phyloP scores from a whole-genome alignment of 2,113 vertebrate genomes.

The Phrynosoma platyrhinos region DNA sequence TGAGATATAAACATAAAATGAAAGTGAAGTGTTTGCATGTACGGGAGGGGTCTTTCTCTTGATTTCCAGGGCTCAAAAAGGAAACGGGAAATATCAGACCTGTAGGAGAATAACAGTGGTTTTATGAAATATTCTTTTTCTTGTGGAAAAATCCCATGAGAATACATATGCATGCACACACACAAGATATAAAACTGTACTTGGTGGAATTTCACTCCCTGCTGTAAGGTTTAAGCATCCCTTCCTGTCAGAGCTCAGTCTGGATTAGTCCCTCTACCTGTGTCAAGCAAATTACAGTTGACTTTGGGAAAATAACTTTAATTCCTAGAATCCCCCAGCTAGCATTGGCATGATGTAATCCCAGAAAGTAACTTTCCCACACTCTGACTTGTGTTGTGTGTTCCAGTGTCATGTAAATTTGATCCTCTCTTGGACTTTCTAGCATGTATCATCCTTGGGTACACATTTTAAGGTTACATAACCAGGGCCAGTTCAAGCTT shows the following conservation, averaged over 20 bases:
- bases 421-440: not conserved
- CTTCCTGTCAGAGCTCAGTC: not conserved
- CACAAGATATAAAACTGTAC: not conserved
- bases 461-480: not conserved
- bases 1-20: slow-evolving; percentile 46
- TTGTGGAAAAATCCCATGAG: too few species aligned
- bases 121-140: not conserved
- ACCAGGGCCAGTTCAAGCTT: not conserved
- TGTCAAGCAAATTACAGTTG: not conserved
- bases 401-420: not conserved
- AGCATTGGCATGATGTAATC: too few species aligned
- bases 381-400: too few species aligned
- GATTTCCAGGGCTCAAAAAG: not conserved
- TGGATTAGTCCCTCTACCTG: not conserved
- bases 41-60: not conserved
- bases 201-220: not conserved
- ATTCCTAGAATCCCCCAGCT: too few species aligned
- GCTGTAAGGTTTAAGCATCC: not conserved
- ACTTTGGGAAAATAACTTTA: not conserved
- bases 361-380: too few species aligned
- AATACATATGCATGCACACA: not conserved
- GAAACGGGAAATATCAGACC: too few species aligned
- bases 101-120: not conserved
- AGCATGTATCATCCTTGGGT: not conserved
- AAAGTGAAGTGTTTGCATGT: not conserved